Conservation (phyloP, 92 coral and sea anemone species). For the Virgularia gustaviana region DNA sequence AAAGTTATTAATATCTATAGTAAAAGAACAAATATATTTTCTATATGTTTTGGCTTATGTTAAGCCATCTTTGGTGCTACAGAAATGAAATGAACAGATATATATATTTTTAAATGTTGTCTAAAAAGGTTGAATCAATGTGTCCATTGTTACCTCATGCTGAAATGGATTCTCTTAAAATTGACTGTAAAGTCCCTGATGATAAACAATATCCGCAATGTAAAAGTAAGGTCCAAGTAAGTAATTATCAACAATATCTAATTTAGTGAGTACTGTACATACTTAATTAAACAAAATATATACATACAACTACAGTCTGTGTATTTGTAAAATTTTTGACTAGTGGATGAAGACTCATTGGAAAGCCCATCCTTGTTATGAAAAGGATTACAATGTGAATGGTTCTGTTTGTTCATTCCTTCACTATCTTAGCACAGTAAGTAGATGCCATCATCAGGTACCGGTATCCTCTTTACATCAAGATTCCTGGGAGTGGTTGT, state of each 20-base stretch:
- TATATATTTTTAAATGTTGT: too few relatives aligned
- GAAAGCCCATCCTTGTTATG: constrained; percentile 78
- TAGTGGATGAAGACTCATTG: constrained; percentile 97
- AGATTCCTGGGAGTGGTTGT: too few relatives aligned
- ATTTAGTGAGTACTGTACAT: too few relatives aligned
- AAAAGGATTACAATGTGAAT: constrained; percentile 79
- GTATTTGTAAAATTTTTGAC: too few relatives aligned
- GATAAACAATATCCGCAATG: constrained; percentile 62
- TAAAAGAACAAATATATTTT: too few relatives aligned
- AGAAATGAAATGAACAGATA: too few relatives aligned
- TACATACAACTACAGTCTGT: not conserved
- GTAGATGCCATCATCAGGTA: too few relatives aligned
- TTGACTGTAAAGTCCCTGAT: constrained; percentile 64
- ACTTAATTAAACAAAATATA: too few relatives aligned
- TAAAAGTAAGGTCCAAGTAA: constrained; percentile 65
- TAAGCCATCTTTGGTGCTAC: too few relatives aligned
- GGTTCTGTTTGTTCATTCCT: constrained; percentile 89
- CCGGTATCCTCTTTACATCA: too few relatives aligned
- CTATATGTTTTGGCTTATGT: not conserved
- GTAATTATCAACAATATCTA: constrained; percentile 8
- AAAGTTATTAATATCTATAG: too few relatives aligned
- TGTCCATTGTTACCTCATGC: constrained; percentile 68
- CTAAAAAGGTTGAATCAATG: constrained; percentile 81
- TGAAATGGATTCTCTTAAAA: not conserved
- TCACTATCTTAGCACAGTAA: constrained; percentile 74